Percentiles rank a stretch among this genome's conserved stretches.
phyloP scores from a whole-genome alignment of 2,888 invertebrate species.

The Coelopa pilipes region DNA sequence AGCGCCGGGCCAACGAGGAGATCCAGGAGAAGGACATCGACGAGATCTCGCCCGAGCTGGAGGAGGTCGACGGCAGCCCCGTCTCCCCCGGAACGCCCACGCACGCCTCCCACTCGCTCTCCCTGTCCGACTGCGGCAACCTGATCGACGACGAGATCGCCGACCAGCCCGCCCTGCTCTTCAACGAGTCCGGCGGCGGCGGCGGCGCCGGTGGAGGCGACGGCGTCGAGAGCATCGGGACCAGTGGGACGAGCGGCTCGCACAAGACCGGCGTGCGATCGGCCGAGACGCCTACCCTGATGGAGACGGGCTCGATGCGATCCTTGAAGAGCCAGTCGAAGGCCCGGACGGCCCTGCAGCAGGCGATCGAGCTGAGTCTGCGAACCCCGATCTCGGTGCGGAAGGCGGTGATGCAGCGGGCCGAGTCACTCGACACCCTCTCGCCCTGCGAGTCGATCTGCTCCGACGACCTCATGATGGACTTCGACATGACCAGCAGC shows the following conservation, averaged over 20 bases:
- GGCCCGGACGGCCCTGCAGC: slow-evolving; percentile 60
- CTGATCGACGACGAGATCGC: slow-evolving; percentile 90
- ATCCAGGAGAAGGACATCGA: slow-evolving; percentile 67
- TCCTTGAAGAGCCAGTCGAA: slow-evolving; percentile 59
- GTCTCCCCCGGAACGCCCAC: slow-evolving; percentile 82
- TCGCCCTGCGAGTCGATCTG: slow-evolving; percentile 86
- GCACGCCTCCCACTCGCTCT: slow-evolving; percentile 80
- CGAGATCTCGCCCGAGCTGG: slow-evolving; percentile 67
- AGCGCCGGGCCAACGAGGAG: slow-evolving; percentile 65
- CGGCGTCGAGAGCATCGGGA: slow-evolving; percentile 68
- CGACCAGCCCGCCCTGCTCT: slow-evolving; percentile 86
- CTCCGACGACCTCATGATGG: slow-evolving; percentile 89
- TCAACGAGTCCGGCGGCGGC: slow-evolving; percentile 72
- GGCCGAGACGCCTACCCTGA: slow-evolving; percentile 64
- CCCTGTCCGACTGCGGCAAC: slow-evolving; percentile 79
- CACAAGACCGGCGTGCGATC: slow-evolving; percentile 48
- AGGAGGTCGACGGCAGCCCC: slow-evolving; percentile 69
- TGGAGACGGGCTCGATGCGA: slow-evolving; percentile 63
- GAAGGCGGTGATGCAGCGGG: slow-evolving; percentile 69
- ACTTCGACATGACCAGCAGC: slow-evolving; percentile 74
- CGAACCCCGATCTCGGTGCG: slow-evolving; percentile 63
- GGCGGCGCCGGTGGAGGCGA: slow-evolving; percentile 59
- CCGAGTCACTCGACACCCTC: slow-evolving; percentile 81
- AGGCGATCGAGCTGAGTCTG: slow-evolving; percentile 66
- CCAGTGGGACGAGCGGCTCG: slow-evolving; percentile 52